phyloP scores from a whole-genome alignment of 2,113 vertebrate genomes.

The Cromileptes altivelis region DNA sequence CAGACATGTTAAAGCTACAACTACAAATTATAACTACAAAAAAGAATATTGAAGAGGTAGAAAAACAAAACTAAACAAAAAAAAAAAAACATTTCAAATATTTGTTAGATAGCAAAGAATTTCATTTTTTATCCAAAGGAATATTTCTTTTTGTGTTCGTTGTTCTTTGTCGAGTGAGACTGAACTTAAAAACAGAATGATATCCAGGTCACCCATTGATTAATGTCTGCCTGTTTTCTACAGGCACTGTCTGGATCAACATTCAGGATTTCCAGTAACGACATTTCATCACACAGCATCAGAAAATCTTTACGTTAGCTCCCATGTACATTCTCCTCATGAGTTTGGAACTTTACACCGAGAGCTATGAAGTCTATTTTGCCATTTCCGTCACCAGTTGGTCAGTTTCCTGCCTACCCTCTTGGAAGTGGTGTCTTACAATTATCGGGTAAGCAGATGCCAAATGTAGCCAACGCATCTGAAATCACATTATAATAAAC shows the following conservation, averaged over 20 bases:
- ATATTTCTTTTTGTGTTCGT: neutral
- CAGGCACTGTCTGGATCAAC: neutral
- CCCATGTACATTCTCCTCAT: neutral
- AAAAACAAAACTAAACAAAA: neutral
- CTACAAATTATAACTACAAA: too few species aligned
- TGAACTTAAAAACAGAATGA: neutral
- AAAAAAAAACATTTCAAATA: neutral
- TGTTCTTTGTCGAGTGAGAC: constrained; percentile 1
- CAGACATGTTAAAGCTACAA: neutral
- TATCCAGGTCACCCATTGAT: neutral
- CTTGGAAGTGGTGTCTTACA: neutral
- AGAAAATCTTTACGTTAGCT: neutral
- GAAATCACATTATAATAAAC: neutral
- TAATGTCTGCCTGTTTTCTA: neutral
- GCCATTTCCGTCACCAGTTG: neutral
- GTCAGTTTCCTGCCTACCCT: neutral
- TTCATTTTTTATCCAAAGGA: neutral
- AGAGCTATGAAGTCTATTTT: neutral
- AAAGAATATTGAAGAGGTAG: neutral
- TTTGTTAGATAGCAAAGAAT: neutral
- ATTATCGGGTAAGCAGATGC: neutral
- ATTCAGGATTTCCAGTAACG: neutral
- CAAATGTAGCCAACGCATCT: neutral
- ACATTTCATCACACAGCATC: neutral
- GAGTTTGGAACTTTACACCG: too few species aligned